Percentiles rank a stretch among this genome's conserved stretches.
Conservation (phyloP, 2,888 invertebrate species). For the Lasiommata megera region DNA sequence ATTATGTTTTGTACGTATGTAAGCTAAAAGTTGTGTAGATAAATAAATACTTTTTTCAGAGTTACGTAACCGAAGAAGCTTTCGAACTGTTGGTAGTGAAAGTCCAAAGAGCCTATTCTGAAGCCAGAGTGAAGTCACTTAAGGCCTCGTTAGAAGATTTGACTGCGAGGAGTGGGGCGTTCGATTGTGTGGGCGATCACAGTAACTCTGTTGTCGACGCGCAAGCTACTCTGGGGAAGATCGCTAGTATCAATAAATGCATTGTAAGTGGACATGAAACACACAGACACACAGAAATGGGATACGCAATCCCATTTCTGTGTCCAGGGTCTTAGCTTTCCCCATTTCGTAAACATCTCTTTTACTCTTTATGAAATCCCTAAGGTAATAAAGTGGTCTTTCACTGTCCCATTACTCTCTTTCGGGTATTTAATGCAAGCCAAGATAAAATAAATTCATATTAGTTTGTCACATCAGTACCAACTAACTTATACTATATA, state of each 20-base stretch:
- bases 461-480: too few relatives aligned
- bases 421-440: too few relatives aligned
- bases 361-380: too few relatives aligned
- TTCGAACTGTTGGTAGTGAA: slow-evolving; percentile 57
- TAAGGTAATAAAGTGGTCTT: too few relatives aligned
- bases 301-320: too few relatives aligned
- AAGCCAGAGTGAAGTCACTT: slow-evolving; percentile 45
- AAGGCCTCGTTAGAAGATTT: slow-evolving; percentile 42
- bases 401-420: too few relatives aligned
- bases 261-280: slow-evolving; percentile 48
- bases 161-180: slow-evolving; percentile 39
- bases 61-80: slow-evolving; percentile 42
- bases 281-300: too few relatives aligned
- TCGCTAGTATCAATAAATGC: slow-evolving; percentile 46
- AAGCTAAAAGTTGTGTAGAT: background rate
- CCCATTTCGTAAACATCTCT: too few relatives aligned
- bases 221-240: slow-evolving; percentile 27
- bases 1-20: too few relatives aligned
- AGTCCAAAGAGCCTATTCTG: slow-evolving; percentile 47
- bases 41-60: slow-evolving; percentile 35
- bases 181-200: slow-evolving; percentile 30
- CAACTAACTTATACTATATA: too few relatives aligned
- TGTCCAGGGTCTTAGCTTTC: too few relatives aligned
- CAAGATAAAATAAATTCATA: too few relatives aligned
- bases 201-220: slow-evolving; percentile 1